A percentile compares a stretch with the other conserved stretches of the same genome.
phyloP scores from a whole-genome alignment of 2,888 invertebrate species.

The Pimpla rufipes region DNA sequence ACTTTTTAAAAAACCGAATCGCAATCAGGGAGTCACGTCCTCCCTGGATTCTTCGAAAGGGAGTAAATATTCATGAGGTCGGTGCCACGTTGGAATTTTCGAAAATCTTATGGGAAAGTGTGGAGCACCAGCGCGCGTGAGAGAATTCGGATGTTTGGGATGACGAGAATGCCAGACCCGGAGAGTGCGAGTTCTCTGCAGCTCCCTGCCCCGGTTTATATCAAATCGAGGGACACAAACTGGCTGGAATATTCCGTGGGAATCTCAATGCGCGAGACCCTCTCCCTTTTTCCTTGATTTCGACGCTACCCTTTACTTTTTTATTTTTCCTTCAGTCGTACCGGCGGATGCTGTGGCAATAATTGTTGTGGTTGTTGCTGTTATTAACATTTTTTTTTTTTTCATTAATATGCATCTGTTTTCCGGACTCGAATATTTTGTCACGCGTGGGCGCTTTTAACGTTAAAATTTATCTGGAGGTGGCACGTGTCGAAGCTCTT shows the following conservation, averaged over 20 bases:
- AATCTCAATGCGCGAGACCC: slow-evolving; percentile 19
- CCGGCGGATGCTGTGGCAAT: not conserved
- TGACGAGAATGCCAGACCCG: slow-evolving; percentile 62
- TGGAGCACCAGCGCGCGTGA: slow-evolving; percentile 18
- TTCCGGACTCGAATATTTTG: not conserved
- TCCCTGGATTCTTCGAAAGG: not conserved
- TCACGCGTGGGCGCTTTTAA: slow-evolving; percentile 49
- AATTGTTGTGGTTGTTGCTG: not conserved
- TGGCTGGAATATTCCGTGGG: slow-evolving; percentile 27
- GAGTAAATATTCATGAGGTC: slow-evolving; percentile 8
- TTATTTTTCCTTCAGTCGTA: too few relatives aligned
- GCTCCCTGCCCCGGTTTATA: slow-evolving; percentile 49
- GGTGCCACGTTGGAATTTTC: not conserved
- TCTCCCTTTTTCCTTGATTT: not conserved
- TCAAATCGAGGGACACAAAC: slow-evolving; percentile 31
- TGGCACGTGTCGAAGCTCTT: slow-evolving; percentile 63
- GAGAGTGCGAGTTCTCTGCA: slow-evolving; percentile 11
- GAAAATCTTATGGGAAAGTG: slow-evolving; percentile 32
- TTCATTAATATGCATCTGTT: not conserved
- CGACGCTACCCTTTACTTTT: not conserved
- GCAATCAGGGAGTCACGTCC: not conserved
- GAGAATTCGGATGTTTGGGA: slow-evolving; percentile 30
- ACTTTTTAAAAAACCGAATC: not conserved
- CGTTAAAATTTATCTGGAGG: slow-evolving; percentile 36
- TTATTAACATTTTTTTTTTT: slow-evolving; percentile 14